Base-by-base conservation (phyloP, 2,888 invertebrate species). In the Drosophila subquinaria region DNA sequence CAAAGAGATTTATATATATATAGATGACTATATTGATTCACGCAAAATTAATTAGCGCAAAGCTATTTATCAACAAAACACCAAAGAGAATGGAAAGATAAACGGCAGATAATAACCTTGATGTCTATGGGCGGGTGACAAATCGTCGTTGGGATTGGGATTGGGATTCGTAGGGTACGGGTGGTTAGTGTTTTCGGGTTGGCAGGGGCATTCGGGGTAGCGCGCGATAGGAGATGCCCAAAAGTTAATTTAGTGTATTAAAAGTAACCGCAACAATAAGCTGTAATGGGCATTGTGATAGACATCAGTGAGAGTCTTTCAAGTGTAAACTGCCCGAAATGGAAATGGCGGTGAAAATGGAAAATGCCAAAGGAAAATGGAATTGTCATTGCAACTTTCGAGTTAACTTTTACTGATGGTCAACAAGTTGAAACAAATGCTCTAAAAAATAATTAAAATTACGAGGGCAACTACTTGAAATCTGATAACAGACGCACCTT, bases 191-290 rank as follows among this genome's bases (percentile, higher is more conserved):
- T 4, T 13, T 13, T 11, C 15, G 62, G 6, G 42, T n/a, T 8
- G 13, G 3, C 4, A 17, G 15, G 27, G 20, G 13, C 13, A 6
- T 9, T 35, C 10, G 42, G 15, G n/a, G 11, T n/a, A 48, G 23
- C 13, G 9, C 11, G 23, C 42, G 10, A 15, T 23, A 42, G 23
- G 47, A 35, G 38, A 17, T 23, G 53, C 62, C 62, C 62, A 57
- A 74, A 83, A 84, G 84, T 84, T 86, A 84, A 84, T 84, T 84
- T 86, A 83, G 76, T 86, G 81, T 86, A 86, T 79, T 76, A 83
- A 86, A 83, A 86, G 83, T 83, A 80, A 81, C 86, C 85, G 55
- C 73, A 70, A 81, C 82, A 83, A 86, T 84, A 81, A 83, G 74
- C 82, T 76, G 82, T 73, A 80, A 85, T 80, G 78, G 75, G 67